phyloP scores from a whole-genome alignment of 2,113 vertebrate species.

The Tursiops truncatus region DNA sequence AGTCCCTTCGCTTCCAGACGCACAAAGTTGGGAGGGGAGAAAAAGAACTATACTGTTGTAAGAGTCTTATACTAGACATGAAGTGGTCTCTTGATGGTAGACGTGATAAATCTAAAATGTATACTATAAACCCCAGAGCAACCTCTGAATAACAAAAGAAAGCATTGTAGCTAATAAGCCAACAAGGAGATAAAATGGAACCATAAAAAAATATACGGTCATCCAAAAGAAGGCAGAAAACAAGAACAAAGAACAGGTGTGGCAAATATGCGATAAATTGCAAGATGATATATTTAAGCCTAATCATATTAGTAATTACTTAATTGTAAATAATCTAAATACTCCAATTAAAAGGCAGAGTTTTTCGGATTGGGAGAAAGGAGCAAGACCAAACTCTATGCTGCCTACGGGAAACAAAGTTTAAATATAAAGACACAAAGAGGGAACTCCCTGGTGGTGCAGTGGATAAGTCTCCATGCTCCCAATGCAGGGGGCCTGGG shows the following conservation, averaged over 20 bases:
- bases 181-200: neutral
- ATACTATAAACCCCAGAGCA: neutral
- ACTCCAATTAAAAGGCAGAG: neutral
- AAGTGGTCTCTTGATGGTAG: neutral
- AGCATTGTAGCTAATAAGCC: neutral
- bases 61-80: neutral
- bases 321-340: neutral
- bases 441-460: too few relatives aligned
- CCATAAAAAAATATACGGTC: neutral
- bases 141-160: neutral
- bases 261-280: neutral
- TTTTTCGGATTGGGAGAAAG: neutral
- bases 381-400: neutral
- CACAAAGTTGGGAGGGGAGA: neutral
- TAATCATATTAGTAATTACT: neutral
- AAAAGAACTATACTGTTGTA: neutral
- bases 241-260: neutral
- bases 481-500: too few relatives aligned
- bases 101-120: neutral
- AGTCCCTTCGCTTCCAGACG: neutral
- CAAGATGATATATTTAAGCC: neutral
- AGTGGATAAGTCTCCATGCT: too few relatives aligned
- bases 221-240: neutral
- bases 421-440: neutral
- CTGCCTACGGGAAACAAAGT: neutral